Percentiles rank a stretch among this genome's conserved stretches.
Conservation (phyloP, 2,113 vertebrate genomes). For the Ammodytes marinus region DNA sequence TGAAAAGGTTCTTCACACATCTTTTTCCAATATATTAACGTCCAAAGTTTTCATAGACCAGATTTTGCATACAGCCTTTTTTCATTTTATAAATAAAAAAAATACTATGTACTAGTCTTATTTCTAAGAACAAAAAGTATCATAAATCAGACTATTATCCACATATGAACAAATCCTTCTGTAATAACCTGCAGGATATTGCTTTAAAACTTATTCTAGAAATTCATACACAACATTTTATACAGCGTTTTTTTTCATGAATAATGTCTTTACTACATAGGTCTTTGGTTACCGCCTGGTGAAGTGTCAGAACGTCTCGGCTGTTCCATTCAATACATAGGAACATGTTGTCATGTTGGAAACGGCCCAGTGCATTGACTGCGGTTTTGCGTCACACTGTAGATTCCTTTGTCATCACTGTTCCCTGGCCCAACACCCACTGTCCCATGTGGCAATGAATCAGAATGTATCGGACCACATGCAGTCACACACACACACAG, state of each 20-base stretch:
- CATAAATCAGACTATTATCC: too few relatives aligned
- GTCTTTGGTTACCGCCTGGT: not conserved
- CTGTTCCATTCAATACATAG: not conserved
- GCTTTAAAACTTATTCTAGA: too few relatives aligned
- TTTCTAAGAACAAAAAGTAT: too few relatives aligned
- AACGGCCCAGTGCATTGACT: not conserved
- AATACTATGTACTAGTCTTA: too few relatives aligned
- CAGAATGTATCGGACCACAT: conserved; percentile 9
- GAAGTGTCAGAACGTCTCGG: not conserved
- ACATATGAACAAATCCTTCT: too few relatives aligned
- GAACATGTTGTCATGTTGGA: conserved; percentile 1
- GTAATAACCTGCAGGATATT: too few relatives aligned
- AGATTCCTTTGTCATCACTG: not conserved
- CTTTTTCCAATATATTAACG: not conserved
- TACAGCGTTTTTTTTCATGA: not conserved
- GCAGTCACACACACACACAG: not conserved
- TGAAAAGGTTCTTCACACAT: not conserved
- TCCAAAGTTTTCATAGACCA: too few relatives aligned
- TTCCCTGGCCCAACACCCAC: not conserved
- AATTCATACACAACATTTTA: too few relatives aligned
- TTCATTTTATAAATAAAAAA: too few relatives aligned
- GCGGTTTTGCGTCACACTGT: conserved; percentile 1
- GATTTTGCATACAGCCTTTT: too few relatives aligned
- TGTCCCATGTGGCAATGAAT: not conserved
- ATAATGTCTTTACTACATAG: not conserved